Conservation (phyloP, 2,888 invertebrate species). For the Tuta absoluta region DNA sequence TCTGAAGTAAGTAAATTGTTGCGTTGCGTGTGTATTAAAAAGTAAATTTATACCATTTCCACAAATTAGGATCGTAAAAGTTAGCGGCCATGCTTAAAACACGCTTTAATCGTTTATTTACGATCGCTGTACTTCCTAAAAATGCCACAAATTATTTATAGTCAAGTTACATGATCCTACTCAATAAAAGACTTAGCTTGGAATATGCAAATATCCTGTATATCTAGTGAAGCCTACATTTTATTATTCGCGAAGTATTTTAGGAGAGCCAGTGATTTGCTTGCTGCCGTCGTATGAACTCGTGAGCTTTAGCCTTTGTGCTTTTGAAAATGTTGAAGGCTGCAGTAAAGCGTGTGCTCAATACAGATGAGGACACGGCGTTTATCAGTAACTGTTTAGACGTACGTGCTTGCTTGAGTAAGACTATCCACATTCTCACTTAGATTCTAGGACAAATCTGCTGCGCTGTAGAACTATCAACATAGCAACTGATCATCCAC, state of each 20-base stretch:
- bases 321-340: conserved; percentile 68
- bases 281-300: conserved; percentile 61
- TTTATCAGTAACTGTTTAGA: conserved; percentile 63
- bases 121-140: conserved; percentile 67
- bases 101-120: conserved; percentile 76
- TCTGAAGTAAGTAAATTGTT: conserved; percentile 26
- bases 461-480: not conserved
- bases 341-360: conserved; percentile 70
- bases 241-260: conserved; percentile 32
- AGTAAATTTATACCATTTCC: conserved; percentile 32
- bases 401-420: conserved; percentile 49
- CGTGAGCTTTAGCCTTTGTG: conserved; percentile 38
- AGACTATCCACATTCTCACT: not conserved
- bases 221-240: conserved; percentile 49
- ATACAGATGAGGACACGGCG: conserved; percentile 58
- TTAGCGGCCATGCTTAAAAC: conserved; percentile 45
- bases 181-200: conserved; percentile 68
- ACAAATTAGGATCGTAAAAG: conserved; percentile 29
- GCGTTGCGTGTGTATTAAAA: conserved; percentile 14
- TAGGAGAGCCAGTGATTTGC: conserved; percentile 63
- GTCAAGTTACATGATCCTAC: conserved; percentile 71
- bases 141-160: conserved; percentile 70
- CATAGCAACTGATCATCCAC: not conserved
- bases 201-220: conserved; percentile 71
- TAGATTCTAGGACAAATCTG: conserved; percentile 3